phyloP scores from a whole-genome alignment of 2,797 vertebrate species.

The Rhynchotus rufescens region DNA sequence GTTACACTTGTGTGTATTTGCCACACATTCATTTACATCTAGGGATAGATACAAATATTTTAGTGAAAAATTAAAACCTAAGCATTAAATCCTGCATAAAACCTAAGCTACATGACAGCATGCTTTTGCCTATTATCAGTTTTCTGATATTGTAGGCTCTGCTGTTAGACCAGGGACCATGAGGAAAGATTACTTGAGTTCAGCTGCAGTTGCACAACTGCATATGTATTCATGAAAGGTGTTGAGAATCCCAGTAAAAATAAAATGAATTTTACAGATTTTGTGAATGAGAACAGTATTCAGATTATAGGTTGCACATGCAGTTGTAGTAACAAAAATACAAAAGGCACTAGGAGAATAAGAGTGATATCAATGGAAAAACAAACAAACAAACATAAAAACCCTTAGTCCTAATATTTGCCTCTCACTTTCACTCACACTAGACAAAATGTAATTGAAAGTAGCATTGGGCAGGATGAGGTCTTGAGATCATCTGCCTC shows the following conservation, averaged over 20 bases:
- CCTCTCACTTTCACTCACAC: neutral
- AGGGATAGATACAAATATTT: constrained; percentile 46
- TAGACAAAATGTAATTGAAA: neutral
- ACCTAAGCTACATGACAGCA: neutral
- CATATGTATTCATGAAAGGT: neutral
- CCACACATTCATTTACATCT: constrained; percentile 93
- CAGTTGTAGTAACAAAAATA: neutral
- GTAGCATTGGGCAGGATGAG: neutral
- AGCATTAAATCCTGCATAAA: neutral
- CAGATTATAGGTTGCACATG: neutral
- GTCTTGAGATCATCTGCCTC: neutral
- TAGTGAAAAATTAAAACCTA: neutral
- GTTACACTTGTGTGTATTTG: constrained; percentile 86
- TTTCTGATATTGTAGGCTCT: neutral
- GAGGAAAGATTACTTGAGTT: neutral
- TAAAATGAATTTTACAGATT: neutral
- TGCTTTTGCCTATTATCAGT: neutral
- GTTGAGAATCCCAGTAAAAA: neutral
- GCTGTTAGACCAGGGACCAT: neutral
- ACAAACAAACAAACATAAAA: no score
- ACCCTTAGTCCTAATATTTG: neutral
- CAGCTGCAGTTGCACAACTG: neutral
- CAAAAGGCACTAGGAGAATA: neutral
- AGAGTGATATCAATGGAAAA: neutral
- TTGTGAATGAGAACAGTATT: neutral